Conservation (phyloP, 2,888 invertebrate genomes). For the Chesias legatella region DNA sequence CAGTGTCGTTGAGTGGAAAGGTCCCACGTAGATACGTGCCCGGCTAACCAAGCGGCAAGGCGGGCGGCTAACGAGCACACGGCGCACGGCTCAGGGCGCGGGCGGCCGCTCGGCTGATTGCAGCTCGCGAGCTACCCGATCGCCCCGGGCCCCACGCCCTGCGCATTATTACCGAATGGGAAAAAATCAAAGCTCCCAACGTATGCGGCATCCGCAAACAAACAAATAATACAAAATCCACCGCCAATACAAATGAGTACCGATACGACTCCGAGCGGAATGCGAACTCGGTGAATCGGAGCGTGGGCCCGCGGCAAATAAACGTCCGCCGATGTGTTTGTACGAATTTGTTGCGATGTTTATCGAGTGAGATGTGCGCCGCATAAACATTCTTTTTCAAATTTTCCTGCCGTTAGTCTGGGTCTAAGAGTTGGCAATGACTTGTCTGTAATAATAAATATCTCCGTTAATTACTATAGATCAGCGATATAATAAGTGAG, state of each 20-base stretch:
- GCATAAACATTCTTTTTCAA: constrained; percentile 54
- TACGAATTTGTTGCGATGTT: constrained; percentile 73
- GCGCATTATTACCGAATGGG: constrained; percentile 75
- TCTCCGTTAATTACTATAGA: constrained; percentile 30
- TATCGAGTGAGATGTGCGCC: constrained; percentile 68
- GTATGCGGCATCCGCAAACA: constrained; percentile 74
- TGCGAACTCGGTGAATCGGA: constrained; percentile 65
- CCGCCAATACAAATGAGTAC: constrained; percentile 77
- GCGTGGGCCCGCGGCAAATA: constrained; percentile 72
- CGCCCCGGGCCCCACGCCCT: constrained; percentile 63
- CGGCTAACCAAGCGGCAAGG: constrained; percentile 62
- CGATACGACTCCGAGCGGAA: constrained; percentile 69
- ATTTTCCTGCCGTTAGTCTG: constrained; percentile 14
- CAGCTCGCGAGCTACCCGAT: constrained; percentile 51
- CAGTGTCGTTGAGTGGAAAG: constrained; percentile 73
- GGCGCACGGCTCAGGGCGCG: constrained; percentile 19
- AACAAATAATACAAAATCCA: constrained; percentile 74
- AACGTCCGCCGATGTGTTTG: constrained; percentile 75
- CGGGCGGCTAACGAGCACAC: constrained; percentile 56
- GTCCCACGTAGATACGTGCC: constrained; percentile 71
- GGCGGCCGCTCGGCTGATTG: constrained; percentile 60
- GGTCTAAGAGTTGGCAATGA: constrained; percentile 3
- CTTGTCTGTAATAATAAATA: constrained; percentile 3
- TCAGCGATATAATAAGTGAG: constrained; percentile 40
- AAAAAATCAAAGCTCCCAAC: constrained; percentile 76